These are phyloP conservation scores for Acomys russatus DNA, from an alignment of 2,797 vertebrate genomes.

Conservation along the genomic window DNA sequence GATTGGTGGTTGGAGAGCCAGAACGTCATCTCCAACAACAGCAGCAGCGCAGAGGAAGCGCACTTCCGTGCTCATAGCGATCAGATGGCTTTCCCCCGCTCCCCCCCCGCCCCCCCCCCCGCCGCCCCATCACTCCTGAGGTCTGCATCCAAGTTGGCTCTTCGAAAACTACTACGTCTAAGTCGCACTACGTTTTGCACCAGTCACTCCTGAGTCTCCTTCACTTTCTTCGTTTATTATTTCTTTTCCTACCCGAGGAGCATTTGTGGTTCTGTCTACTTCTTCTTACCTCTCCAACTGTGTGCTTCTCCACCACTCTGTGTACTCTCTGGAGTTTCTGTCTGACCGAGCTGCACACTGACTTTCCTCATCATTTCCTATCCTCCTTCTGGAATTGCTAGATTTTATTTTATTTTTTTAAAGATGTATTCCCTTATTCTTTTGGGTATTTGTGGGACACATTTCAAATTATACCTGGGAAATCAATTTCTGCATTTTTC, in stretches of 20 bases:
- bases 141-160: neutral
- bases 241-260: slow-evolving; percentile 8
- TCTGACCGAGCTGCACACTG: slow-evolving; percentile 49
- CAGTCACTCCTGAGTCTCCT: neutral
- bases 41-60: neutral
- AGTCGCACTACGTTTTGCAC: neutral
- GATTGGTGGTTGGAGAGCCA: neutral
- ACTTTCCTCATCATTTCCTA: slow-evolving; percentile 18
- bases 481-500: slow-evolving; percentile 70
- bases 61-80: slow-evolving; percentile 1
- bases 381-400: slow-evolving; percentile 45
- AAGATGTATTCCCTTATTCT: slow-evolving; percentile 44
- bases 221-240: slow-evolving; percentile 40
- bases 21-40: neutral
- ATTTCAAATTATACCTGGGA: slow-evolving; percentile 49
- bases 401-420: neutral
- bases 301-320: neutral
- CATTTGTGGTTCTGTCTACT: slow-evolving; percentile 36
- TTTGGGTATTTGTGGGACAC: slow-evolving; percentile 51
- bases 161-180: neutral
- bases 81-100: neutral
- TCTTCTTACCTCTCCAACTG: neutral
- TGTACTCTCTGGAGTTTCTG: slow-evolving; percentile 62
- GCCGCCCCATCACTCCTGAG: neutral
- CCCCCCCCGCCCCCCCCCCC: too few relatives aligned